Conservation (phyloP, 1,140 invertebrate genomes). For the Dinothrombium tinctorium region DNA sequence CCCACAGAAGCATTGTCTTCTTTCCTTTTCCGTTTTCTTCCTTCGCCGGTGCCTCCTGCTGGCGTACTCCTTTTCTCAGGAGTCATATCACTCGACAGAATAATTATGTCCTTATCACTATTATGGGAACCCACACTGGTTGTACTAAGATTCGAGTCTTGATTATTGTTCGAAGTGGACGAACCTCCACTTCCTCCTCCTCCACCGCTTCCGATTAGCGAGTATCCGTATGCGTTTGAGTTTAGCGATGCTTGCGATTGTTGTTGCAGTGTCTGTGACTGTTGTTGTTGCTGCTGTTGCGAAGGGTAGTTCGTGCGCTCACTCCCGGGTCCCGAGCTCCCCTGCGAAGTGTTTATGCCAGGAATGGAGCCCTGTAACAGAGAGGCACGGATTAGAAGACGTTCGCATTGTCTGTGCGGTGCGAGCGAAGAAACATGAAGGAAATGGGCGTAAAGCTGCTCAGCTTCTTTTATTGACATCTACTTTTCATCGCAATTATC, state of each 20-base stretch:
- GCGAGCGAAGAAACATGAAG: too few relatives aligned
- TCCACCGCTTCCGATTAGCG: too few relatives aligned
- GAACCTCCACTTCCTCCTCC: not conserved
- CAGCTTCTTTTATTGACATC: too few relatives aligned
- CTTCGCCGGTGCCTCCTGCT: conserved; percentile 13
- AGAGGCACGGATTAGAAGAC: too few relatives aligned
- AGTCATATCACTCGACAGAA: conserved; percentile 15
- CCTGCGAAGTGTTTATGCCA: too few relatives aligned
- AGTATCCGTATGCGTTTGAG: not conserved
- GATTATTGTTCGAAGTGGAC: conserved; percentile 22
- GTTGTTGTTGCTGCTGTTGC: conserved; percentile 1
- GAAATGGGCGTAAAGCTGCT: too few relatives aligned
- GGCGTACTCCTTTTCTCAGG: conserved; percentile 19
- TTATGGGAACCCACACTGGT: conserved; percentile 46
- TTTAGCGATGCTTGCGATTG: too few relatives aligned
- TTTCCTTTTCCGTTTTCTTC: conserved; percentile 23
- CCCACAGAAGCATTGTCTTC: conserved; percentile 14
- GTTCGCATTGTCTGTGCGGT: too few relatives aligned
- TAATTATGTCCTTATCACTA: conserved; percentile 55
- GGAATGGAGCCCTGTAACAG: too few relatives aligned
- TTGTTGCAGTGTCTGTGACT: not conserved
- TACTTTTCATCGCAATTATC: too few relatives aligned
- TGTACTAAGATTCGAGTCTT: conserved; percentile 81
- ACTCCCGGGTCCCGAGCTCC: too few relatives aligned
- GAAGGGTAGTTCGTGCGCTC: too few relatives aligned